Conservation (phyloP, 2,113 vertebrate species). For the Hirundichthys speculiger region DNA sequence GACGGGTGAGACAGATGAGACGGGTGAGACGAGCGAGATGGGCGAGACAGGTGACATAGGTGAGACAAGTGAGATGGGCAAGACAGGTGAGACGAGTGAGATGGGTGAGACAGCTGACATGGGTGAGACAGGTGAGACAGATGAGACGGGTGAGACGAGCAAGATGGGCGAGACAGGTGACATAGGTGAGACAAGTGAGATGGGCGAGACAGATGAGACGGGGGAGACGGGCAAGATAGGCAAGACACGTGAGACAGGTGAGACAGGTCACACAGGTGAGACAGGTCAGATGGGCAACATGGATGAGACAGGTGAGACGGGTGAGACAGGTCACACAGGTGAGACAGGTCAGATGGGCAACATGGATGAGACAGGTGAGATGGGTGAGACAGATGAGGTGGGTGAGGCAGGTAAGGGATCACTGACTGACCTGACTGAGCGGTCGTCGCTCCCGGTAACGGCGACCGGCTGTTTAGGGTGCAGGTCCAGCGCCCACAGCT, state of each 20-base stretch:
- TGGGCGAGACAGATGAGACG: background rate
- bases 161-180: background rate
- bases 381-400: background rate
- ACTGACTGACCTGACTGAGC: constrained; percentile 84
- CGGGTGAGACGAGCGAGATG: background rate
- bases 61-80: background rate
- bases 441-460: constrained; percentile 94
- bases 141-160: background rate
- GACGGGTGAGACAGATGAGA: background rate
- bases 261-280: background rate
- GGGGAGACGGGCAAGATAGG: background rate
- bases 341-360: background rate
- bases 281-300: background rate
- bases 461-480: constrained; percentile 95
- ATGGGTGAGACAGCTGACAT: background rate
- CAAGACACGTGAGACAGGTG: constrained; percentile 49
- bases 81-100: background rate
- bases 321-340: background rate
- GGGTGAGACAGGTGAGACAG: background rate
- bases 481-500: constrained; percentile 94
- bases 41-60: background rate
- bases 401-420: background rate
- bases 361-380: background rate
- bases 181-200: background rate
- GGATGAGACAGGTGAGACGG: constrained; percentile 47